A percentile compares a stretch with the other conserved stretches of the same genome.
Conservation (phyloP, 1,140 invertebrate genomes). For the Ganaspis sp. region DNA sequence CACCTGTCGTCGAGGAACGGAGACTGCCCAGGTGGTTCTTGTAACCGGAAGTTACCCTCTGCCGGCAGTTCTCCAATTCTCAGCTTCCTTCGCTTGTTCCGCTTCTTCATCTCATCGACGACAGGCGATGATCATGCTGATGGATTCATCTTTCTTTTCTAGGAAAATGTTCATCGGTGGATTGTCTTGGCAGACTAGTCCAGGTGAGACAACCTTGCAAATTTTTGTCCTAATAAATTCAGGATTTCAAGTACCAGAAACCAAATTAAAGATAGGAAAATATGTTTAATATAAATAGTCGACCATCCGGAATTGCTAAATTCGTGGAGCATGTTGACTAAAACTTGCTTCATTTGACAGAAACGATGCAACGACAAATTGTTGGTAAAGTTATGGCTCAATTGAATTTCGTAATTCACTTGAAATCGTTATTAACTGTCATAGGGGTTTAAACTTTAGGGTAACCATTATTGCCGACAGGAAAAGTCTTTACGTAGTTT, state of each 20-base stretch:
- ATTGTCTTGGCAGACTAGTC: constrained; percentile 99
- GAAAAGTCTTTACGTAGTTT: constrained; percentile 47
- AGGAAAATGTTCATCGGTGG: constrained; percentile 99
- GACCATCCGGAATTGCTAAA: too few relatives aligned
- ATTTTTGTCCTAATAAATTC: too few relatives aligned
- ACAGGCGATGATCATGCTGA: constrained; percentile 61
- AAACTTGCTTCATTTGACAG: too few relatives aligned
- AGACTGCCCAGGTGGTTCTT: constrained; percentile 62
- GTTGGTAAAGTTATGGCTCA: neutral
- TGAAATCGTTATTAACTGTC: neutral
- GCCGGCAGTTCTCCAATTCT: constrained; percentile 61
- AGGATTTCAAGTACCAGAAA: too few relatives aligned
- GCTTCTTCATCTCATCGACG: constrained; percentile 47
- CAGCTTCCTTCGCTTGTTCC: constrained; percentile 42
- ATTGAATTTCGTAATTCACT: neutral
- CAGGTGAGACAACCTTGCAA: constrained; percentile 86
- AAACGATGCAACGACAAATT: neutral
- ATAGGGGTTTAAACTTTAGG: neutral
- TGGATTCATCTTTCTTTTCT: constrained; percentile 76
- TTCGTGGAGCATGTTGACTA: neutral
- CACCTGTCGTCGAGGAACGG: constrained; percentile 64
- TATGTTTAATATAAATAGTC: too few relatives aligned
- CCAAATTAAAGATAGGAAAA: too few relatives aligned
- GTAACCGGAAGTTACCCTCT: constrained; percentile 64
- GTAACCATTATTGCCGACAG: constrained; percentile 47